Conservation (phyloP, 2,888 invertebrate genomes). For the Stratiomys singularior region DNA sequence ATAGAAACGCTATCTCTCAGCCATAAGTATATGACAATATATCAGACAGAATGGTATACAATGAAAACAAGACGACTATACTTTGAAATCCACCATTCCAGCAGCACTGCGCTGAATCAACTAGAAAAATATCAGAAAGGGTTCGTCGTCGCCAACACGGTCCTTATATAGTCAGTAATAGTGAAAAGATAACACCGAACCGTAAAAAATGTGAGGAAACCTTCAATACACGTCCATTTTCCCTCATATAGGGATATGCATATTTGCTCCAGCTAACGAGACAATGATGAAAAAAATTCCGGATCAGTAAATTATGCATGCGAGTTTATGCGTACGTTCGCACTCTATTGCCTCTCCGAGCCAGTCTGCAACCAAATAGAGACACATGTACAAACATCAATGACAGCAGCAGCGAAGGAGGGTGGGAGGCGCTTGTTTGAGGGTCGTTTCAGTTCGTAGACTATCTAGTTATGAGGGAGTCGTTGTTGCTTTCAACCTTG, state of each 20-base stretch:
- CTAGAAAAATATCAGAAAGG: no score
- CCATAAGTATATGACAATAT: background rate
- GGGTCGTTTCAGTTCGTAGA: background rate
- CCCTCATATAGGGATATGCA: background rate
- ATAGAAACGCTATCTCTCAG: conserved; percentile 14
- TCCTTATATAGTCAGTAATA: no score
- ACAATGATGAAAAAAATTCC: background rate
- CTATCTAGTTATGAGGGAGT: conserved; percentile 1
- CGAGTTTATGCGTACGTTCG: conserved; percentile 35
- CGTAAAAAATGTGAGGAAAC: background rate
- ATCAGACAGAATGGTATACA: background rate
- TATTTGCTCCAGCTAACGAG: background rate
- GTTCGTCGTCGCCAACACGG: no score
- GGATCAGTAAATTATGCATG: conserved; percentile 36
- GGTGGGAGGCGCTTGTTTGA: background rate
- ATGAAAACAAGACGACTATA: background rate
- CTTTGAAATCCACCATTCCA: background rate
- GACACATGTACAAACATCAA: background rate
- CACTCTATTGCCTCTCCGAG: background rate
- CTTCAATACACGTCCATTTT: no score
- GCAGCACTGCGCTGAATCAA: background rate
- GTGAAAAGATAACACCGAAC: background rate
- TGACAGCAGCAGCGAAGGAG: background rate
- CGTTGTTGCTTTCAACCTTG: conserved; percentile 16
- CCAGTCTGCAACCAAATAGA: background rate